Base-by-base conservation (phyloP, 2,888 invertebrate species). In the Leucoptera coffeella region DNA sequence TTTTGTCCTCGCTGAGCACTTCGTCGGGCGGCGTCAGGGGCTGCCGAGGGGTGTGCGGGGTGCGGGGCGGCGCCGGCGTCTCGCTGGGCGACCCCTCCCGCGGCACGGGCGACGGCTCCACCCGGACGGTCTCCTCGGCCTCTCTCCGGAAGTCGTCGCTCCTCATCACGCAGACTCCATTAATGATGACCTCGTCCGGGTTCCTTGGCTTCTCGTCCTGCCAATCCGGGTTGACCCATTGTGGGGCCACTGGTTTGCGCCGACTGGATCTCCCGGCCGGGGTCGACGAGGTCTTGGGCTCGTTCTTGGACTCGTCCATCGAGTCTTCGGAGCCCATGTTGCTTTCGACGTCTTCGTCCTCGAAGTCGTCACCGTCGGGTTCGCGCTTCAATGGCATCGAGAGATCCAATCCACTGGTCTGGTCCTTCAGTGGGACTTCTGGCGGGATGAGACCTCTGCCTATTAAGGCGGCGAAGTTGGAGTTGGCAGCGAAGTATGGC, bases 171-270 rank as follows among this genome's bases (percentile, higher is more conserved):
- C 92, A 92, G 14, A 93, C 92, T 2, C 93, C 93, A 48, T 93
- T 93, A 41, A 92, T 91, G 45, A 92, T 91, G 14, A 90, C 88
- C 48, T 89, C 89, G 43, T 84, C 84, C 34, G 58, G 67, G 45
- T 53, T 62, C 23, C 71, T 56, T 11, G 73, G 69, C 38, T 74
- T 72, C 37, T 76, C 77, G 46, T 85, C 86, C 45, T 86, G 86
- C 87, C 88, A 88, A 41, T 90, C 90, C 5, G 95, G 95, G 57
- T 94, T 94, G 4, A 95, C 92, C 92, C 95, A 94, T 60, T 96
- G 94, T 2, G 96, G 95, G 28, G 94, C 93, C 2, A 92, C 93
- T 2, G 94, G 92, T 69, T 96, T 96, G 43, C 95, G 77, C 34
- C 92, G 69, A 29, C 83, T 87, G 13, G 72, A 67, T 12, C 71